Conservation (phyloP, 2,113 vertebrate species). For the Lycocorax pyrrhopterus region DNA sequence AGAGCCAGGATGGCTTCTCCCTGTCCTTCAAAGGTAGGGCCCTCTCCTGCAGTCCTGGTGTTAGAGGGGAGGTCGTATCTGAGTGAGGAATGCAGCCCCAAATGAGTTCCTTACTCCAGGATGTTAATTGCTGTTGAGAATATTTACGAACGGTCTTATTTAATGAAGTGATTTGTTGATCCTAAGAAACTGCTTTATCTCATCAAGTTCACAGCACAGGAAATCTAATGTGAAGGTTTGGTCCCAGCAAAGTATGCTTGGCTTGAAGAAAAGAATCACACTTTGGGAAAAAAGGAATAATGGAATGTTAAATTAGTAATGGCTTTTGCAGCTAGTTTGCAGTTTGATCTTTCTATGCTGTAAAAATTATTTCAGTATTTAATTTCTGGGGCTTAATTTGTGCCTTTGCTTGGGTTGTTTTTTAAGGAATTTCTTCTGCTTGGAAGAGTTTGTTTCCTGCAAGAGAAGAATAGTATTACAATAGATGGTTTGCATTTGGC, state of each 20-base stretch:
- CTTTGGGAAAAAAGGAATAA: background rate
- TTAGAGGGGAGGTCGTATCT: background rate
- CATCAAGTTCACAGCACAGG: conserved; percentile 18
- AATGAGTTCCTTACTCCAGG: background rate
- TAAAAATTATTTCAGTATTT: conserved; percentile 44
- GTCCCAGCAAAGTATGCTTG: conserved; percentile 40
- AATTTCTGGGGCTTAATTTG: conserved; percentile 40
- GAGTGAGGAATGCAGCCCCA: background rate
- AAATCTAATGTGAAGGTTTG: conserved; percentile 52
- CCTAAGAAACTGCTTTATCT: conserved; percentile 52
- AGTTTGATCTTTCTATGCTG: conserved; percentile 30
- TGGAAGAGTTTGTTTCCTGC: conserved; percentile 27
- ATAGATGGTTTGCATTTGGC: conserved; percentile 11
- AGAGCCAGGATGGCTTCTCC: background rate
- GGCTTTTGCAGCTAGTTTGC: conserved; percentile 43
- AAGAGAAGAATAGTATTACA: conserved; percentile 17
- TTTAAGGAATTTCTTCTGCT: conserved; percentile 6
- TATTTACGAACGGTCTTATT: background rate
- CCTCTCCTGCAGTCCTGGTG: background rate
- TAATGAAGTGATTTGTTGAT: conserved; percentile 48
- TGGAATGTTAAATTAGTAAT: conserved; percentile 46
- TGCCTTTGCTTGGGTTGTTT: conserved; percentile 1
- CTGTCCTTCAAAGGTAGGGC: background rate
- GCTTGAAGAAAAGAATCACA: conserved; percentile 34
- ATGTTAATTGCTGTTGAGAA: background rate